Base-by-base conservation (phyloP, 2,113 vertebrate genomes). In the Leuciscus idus region DNA sequence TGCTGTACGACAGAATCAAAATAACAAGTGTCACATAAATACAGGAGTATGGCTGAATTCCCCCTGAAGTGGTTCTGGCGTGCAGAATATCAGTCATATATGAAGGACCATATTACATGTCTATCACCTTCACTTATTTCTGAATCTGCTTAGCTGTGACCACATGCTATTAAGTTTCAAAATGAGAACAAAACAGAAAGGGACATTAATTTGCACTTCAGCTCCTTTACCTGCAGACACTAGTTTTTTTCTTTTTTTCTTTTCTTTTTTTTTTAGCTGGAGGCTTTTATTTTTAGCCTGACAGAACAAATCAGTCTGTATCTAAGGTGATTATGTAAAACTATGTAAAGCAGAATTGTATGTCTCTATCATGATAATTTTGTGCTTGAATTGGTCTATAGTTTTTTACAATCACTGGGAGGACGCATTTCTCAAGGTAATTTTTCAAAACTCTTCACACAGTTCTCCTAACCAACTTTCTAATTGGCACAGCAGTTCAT, bases 161-260 rank as follows among this genome's bases (percentile, higher is more conserved):
- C 55, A 61, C 33, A 64, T 62, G 78, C 57, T 62, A 64, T 62
- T 81, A 9, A 43, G 62, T 80, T 80, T 33, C 30, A 36, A 59
- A 57, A 78, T 28, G 0, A 43, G 7, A 43, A 10, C 21, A 36
- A 21, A 61, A 80, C 9, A 59, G 76, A 57, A 36, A 23, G 1
- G 10, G 23, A 26, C 28, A 50, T 50, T 17, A 8, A 15, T 50
- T 50, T 50, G n/a, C 13, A 7, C 46, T 76, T 48, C 46, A 52
- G 15, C 11, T 52, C n/a, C 23, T 50, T 48, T 50, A 76, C 28
- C 43, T 28, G 73, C 13, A 50, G 46, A 75, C n/a, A 48, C 11
- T 68, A 6, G 33, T 0, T 33, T 70, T 19, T 43, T 43, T 8
- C 0, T 2, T 43, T 43, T 43, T 43, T 43, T 36, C 36, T 70